Base-by-base conservation (phyloP, 2,888 invertebrate genomes). In the Brenthis hecate region DNA sequence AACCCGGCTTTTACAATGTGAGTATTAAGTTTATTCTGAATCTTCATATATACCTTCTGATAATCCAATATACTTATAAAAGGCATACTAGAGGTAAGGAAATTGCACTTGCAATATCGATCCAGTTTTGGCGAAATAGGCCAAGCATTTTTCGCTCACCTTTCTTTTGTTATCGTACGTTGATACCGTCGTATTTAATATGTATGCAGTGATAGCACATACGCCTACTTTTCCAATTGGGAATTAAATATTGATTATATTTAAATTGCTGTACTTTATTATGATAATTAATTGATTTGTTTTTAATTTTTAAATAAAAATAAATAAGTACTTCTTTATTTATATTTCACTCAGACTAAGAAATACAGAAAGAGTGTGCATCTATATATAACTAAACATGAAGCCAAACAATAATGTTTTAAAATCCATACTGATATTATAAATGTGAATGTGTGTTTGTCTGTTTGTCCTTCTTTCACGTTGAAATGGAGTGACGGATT, bases 61-160 rank as follows among this genome's bases (percentile, higher is more conserved):
- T 28, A 51, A 56, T 51, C 16, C 11, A 11, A 28, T 60, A 16
- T 19, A 53, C 13, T 36, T 13, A n/a, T 47, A 50, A 53, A 28
- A 43, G 11, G 2, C n/a, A 48, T 28, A 56, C 50, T 55, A 8
- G 14, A 57, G 53, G 47, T 66, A 53, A 48, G 28, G 56, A 32
- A 56, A 14, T 50, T 75, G 71, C 74, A 75, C 36, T 67, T 75
- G 76, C 75, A 75, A 55, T 77, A 77, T 77, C 72, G 77, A 77
- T 77, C 77, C 69, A 66, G 56, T 71, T 74, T 71, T 63, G 69
- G 70, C 19, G 68, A 75, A 69, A 66, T 72, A 74, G 75, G 71
- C 62, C 74, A 72, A 70, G 50, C 61, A 66, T 58, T 32, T 67
- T 69, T 70, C 71, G 69, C 56, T 65, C 68, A 56, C 72, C 69